Evolutionary conservation across 1,140 invertebrate genomes (phyloP).

Genomic region (Drosophila nannoptera): DNA sequence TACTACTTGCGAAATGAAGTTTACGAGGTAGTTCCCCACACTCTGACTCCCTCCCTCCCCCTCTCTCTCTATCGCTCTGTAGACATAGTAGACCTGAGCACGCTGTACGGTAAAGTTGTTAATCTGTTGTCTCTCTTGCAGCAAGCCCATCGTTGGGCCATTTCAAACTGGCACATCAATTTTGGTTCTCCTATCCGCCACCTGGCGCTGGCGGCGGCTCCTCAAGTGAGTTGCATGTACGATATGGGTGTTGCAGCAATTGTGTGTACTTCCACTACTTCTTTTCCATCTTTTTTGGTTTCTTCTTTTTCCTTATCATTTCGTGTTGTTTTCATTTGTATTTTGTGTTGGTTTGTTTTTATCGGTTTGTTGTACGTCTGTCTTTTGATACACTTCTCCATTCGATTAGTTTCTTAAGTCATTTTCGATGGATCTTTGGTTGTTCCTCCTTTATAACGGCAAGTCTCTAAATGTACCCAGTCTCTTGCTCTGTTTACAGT

Average conservation of each 20-base stretch:
- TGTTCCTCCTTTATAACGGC: constrained; percentile 35
- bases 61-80: not conserved
- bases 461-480: constrained; percentile 53
- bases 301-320: not conserved
- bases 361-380: too few species aligned
- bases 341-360: not conserved
- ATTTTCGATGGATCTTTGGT: constrained; percentile 22
- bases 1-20: too few species aligned
- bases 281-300: constrained; percentile 7
- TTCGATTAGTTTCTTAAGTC: not conserved
- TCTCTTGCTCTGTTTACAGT: constrained; percentile 51
- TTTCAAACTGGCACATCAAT: constrained; percentile 84
- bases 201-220: constrained; percentile 81
- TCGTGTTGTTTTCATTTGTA: not conserved
- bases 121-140: constrained; percentile 35
- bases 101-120: not conserved
- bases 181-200: constrained; percentile 86
- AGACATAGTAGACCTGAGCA: not conserved
- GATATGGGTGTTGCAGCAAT: constrained; percentile 36
- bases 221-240: constrained; percentile 77
- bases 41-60: too few species aligned
- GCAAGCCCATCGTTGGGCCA: constrained; percentile 72
- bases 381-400: too few species aligned
- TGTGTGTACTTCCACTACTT: constrained; percentile 15
- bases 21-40: too few species aligned